These are phyloP conservation scores for Sarcophaga variegata DNA, from an alignment of 2,888 invertebrate species.

Conservation along the genomic window DNA sequence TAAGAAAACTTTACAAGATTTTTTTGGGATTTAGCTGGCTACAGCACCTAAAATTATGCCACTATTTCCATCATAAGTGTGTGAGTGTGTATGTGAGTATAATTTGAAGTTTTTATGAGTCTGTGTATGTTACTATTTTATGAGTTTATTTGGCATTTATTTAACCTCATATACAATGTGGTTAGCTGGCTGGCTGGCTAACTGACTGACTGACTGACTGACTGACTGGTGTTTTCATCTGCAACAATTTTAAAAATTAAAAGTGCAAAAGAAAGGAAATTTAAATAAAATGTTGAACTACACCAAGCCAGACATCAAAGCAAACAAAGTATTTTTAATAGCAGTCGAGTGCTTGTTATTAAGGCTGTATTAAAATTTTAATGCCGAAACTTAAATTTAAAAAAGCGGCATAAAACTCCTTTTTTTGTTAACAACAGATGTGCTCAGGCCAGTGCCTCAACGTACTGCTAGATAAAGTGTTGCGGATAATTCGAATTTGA, in stretches of 20 bases:
- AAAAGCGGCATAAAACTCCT: background rate
- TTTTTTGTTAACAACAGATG: no score
- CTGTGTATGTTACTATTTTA: constrained; percentile 50
- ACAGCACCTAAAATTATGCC: constrained; percentile 62
- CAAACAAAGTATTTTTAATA: background rate
- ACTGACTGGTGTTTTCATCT: constrained; percentile 9
- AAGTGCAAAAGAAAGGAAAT: background rate
- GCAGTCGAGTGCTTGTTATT: background rate
- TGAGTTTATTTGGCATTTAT: constrained; percentile 35
- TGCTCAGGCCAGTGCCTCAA: no score
- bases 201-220: background rate
- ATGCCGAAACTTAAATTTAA: background rate
- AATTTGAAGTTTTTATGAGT: constrained; percentile 33
- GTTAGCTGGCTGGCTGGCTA: background rate
- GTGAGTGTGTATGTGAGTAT: background rate
- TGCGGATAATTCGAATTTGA: no score
- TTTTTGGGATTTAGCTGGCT: constrained; percentile 41
- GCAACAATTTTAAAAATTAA: background rate
- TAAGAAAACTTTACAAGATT: constrained; percentile 53
- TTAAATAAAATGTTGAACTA: background rate
- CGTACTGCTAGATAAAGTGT: no score
- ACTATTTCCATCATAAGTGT: constrained; percentile 30
- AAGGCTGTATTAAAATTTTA: background rate
- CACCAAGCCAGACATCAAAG: background rate
- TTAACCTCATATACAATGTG: background rate